phyloP scores from a whole-genome alignment of 1,140 invertebrate species.

The Colletes latitarsis region DNA sequence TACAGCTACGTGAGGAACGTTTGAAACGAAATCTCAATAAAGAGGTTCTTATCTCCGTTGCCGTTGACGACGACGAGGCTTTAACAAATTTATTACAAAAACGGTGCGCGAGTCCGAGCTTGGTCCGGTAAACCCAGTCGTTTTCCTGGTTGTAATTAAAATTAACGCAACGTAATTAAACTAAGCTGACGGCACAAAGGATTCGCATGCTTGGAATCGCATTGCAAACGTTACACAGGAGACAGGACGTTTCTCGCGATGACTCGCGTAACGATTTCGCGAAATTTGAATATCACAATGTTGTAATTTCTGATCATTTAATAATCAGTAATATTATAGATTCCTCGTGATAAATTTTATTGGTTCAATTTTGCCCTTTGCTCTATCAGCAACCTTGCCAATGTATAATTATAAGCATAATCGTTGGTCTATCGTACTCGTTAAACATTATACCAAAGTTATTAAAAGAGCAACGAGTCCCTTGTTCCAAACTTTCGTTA shows the following conservation, averaged over 20 bases:
- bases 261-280: not conserved
- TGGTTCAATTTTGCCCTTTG: too few relatives aligned
- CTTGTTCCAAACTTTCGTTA: too few relatives aligned
- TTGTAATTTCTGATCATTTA: too few relatives aligned
- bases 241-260: constrained; percentile 33
- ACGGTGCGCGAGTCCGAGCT: constrained; percentile 2
- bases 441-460: too few relatives aligned
- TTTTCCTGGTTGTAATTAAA: constrained; percentile 60
- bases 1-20: constrained; percentile 37
- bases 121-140: constrained; percentile 32
- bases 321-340: too few relatives aligned
- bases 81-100: constrained; percentile 26
- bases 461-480: too few relatives aligned
- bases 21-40: not conserved
- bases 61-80: not conserved
- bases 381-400: too few relatives aligned
- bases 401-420: too few relatives aligned
- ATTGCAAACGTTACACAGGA: constrained; percentile 47
- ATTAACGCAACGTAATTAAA: constrained; percentile 64
- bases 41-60: constrained; percentile 9
- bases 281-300: constrained; percentile 2
- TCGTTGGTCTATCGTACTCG: too few relatives aligned
- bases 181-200: constrained; percentile 57
- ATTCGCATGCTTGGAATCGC: constrained; percentile 37
- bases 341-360: too few relatives aligned